Evolutionary conservation across 2,888 invertebrate species (phyloP).

Genomic region (Lepas anatifera): DNA sequence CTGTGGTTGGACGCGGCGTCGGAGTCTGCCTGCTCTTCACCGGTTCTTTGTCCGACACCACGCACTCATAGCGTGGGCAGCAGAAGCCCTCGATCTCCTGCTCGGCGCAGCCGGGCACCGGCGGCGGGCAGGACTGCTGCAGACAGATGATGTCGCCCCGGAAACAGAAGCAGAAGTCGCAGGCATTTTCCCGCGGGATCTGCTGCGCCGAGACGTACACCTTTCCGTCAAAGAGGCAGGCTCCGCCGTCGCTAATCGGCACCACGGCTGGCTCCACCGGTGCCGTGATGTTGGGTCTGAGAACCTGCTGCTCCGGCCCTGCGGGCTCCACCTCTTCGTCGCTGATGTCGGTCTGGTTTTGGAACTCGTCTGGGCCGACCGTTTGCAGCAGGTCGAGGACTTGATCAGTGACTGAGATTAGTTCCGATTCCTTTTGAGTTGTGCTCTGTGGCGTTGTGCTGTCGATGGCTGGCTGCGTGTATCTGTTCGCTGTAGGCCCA

Average conservation of each 20-base stretch:
- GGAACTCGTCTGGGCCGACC: background rate
- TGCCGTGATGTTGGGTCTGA: too few relatives aligned
- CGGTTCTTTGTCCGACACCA: too few relatives aligned
- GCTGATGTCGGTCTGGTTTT: background rate
- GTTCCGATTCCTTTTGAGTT: background rate
- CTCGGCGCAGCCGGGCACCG: slow-evolving; percentile 80
- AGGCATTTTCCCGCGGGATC: slow-evolving; percentile 85
- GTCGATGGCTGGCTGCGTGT: too few relatives aligned
- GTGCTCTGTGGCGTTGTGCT: too few relatives aligned
- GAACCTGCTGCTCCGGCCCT: too few relatives aligned
- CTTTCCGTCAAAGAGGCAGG: slow-evolving; percentile 82
- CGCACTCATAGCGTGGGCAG: slow-evolving; percentile 88
- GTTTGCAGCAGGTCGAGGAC: background rate
- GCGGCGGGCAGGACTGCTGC: slow-evolving; percentile 90
- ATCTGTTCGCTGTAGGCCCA: too few relatives aligned
- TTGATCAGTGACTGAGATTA: background rate
- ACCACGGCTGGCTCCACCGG: background rate
- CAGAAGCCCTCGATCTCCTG: slow-evolving; percentile 88
- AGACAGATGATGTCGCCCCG: slow-evolving; percentile 88
- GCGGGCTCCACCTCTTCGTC: background rate
- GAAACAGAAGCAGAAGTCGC: slow-evolving; percentile 95
- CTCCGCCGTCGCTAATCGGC: slow-evolving; percentile 49
- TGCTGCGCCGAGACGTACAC: slow-evolving; percentile 89
- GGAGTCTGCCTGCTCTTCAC: too few relatives aligned
- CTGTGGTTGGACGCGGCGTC: too few relatives aligned